Conservation (phyloP, 2,113 vertebrate species). For the Thermophis baileyi region DNA sequence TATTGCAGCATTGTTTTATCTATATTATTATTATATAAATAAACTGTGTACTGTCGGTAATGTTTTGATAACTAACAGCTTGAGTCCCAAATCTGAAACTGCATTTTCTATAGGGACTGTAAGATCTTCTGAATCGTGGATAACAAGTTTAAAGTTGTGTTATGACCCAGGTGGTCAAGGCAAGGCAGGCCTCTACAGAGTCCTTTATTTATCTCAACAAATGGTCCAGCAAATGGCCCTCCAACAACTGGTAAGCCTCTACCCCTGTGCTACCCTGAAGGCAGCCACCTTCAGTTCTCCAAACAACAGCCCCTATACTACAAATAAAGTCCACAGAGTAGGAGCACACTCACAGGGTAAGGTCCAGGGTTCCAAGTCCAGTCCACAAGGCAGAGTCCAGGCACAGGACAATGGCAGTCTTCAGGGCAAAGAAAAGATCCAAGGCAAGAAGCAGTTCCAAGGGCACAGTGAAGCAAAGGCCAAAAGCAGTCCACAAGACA, state of each 20-base stretch:
- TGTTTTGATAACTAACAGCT: background rate
- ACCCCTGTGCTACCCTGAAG: background rate
- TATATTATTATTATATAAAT: background rate
- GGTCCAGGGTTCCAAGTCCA: background rate
- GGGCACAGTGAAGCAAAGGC: no score
- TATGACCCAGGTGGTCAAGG: background rate
- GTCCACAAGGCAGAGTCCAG: background rate
- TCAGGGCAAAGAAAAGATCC: background rate
- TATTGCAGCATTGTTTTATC: background rate
- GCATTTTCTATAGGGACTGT: background rate
- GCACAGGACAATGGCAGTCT: background rate
- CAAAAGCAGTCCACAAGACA: background rate
- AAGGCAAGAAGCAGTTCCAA: background rate
- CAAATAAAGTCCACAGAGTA: background rate
- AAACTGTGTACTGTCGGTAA: background rate
- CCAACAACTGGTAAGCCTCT: background rate
- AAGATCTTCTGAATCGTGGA: background rate
- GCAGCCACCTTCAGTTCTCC: background rate
- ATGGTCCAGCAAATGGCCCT: background rate
- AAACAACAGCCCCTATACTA: background rate
- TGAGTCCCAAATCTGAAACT: background rate
- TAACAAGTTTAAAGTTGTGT: background rate
- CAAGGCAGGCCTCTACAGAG: background rate
- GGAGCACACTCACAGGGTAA: background rate
- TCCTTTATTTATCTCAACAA: background rate